These are phyloP conservation scores for Aptenodytes patagonicus DNA, from an alignment of 2,113 vertebrate genomes.

Conservation along the genomic window DNA sequence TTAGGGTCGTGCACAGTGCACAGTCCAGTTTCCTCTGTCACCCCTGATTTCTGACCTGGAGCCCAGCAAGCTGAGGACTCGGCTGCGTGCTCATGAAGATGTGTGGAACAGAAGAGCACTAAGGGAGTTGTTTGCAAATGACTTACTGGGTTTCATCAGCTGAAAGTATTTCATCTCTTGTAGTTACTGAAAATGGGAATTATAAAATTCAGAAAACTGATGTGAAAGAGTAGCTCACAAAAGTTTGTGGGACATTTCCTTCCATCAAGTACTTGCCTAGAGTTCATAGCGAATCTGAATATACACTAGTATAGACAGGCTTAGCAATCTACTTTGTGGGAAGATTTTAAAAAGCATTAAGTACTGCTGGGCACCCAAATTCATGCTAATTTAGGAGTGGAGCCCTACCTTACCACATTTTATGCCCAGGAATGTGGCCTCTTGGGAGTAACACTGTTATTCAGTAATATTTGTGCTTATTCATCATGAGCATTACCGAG, in stretches of 20 bases:
- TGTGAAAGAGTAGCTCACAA: neutral
- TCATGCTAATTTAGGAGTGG: neutral
- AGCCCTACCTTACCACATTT: neutral
- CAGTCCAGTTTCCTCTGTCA: neutral
- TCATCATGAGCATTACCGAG: neutral
- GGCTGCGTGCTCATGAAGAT: neutral
- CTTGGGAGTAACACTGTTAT: neutral
- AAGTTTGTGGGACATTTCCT: neutral
- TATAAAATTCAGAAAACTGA: neutral
- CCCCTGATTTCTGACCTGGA: rapidly evolving
- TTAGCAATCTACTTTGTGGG: neutral
- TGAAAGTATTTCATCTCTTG: neutral
- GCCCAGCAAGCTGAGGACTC: neutral
- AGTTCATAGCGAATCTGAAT: neutral
- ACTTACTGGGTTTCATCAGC: neutral
- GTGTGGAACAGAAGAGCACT: neutral
- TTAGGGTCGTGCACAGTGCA: rapidly evolving
- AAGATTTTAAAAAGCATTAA: neutral
- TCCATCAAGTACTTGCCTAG: neutral
- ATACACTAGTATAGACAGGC: neutral
- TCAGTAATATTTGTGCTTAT: neutral
- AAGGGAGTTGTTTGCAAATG: neutral
- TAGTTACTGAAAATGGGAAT: neutral
- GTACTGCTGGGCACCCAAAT: neutral
- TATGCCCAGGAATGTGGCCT: neutral